Percentiles rank a stretch among this genome's conserved stretches.
These are phyloP conservation scores for Nyctibius bracteatus DNA, from an alignment of 2,113 vertebrate genomes.

Conservation along the genomic window DNA sequence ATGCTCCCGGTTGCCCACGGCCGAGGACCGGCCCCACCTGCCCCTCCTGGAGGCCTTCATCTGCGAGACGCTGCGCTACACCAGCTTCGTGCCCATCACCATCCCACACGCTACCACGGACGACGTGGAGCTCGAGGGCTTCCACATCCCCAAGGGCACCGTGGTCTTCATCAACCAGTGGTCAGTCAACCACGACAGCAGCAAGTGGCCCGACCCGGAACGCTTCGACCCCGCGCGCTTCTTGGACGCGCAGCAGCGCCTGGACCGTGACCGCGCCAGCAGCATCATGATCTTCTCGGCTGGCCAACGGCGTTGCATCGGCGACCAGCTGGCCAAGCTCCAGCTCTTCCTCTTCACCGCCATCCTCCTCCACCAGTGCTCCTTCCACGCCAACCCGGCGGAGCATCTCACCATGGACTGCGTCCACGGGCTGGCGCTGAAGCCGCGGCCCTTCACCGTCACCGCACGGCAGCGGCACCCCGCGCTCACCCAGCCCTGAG, in stretches of 20 bases:
- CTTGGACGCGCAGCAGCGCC: slow-evolving; percentile 62
- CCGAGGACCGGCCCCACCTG: slow-evolving; percentile 72
- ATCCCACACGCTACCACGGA: slow-evolving; percentile 86
- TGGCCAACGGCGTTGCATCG: slow-evolving; percentile 84
- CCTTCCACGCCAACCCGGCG: slow-evolving; percentile 73
- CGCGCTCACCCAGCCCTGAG: neutral
- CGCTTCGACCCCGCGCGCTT: slow-evolving; percentile 81
- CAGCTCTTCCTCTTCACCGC: slow-evolving; percentile 82
- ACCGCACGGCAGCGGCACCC: slow-evolving; percentile 68
- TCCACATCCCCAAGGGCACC: slow-evolving; percentile 83
- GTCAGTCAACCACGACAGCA: slow-evolving; percentile 84
- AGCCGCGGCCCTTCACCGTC: slow-evolving; percentile 69
- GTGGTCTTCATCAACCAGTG: slow-evolving; percentile 89
- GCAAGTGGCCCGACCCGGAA: slow-evolving; percentile 81
- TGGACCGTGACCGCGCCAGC: slow-evolving; percentile 72
- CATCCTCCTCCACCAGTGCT: slow-evolving; percentile 82
- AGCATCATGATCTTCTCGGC: slow-evolving; percentile 84
- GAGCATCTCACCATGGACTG: slow-evolving; percentile 70
- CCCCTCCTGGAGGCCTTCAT: slow-evolving; percentile 84
- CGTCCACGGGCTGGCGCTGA: slow-evolving; percentile 77
- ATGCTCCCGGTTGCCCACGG: slow-evolving; percentile 70
- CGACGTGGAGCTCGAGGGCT: slow-evolving; percentile 79
- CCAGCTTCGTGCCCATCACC: slow-evolving; percentile 86
- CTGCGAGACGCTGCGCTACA: slow-evolving; percentile 83
- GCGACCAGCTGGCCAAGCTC: slow-evolving; percentile 79